Conservation (phyloP, 2,888 invertebrate species). For the Drosophila mimica region DNA sequence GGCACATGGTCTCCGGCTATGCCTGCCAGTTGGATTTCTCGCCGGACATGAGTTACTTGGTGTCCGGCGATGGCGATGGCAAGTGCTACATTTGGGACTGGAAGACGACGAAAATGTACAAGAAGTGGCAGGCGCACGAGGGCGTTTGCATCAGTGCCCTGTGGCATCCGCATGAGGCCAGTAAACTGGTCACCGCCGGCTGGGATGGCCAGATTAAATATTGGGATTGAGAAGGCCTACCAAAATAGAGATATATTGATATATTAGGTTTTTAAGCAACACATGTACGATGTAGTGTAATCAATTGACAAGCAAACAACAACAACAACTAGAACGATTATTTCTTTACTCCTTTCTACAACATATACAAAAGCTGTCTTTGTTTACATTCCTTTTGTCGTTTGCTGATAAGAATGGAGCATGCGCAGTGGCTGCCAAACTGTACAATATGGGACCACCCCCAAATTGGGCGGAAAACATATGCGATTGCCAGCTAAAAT, state of each 20-base stretch:
- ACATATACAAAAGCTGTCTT: slow-evolving; percentile 11
- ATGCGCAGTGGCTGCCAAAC: slow-evolving; percentile 65
- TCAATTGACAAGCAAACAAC: slow-evolving; percentile 33
- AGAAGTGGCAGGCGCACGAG: slow-evolving; percentile 99
- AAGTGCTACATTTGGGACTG: slow-evolving; percentile 99
- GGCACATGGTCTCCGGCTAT: slow-evolving; percentile 99
- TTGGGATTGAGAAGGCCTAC: slow-evolving; percentile 92
- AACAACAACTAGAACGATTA: neutral
- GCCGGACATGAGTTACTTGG: slow-evolving; percentile 99
- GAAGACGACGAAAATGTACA: slow-evolving; percentile 99
- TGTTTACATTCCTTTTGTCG: slow-evolving; percentile 50
- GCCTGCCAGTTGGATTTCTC: slow-evolving; percentile 98
- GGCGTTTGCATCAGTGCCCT: slow-evolving; percentile 97
- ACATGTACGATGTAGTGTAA: slow-evolving; percentile 39
- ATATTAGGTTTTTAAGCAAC: slow-evolving; percentile 43
- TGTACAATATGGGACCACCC: slow-evolving; percentile 60
- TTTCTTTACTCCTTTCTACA: slow-evolving; percentile 10
- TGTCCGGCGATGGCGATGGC: slow-evolving; percentile 99
- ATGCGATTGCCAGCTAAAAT: slow-evolving; percentile 72
- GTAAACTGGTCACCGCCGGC: slow-evolving; percentile 98
- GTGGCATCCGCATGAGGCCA: slow-evolving; percentile 99
- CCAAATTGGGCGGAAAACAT: slow-evolving; percentile 53
- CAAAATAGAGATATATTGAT: neutral
- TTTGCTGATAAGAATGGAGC: slow-evolving; percentile 67
- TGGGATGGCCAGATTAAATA: slow-evolving; percentile 99